Evolutionary conservation across 2,888 invertebrate species (phyloP).

Genomic region (Nephrotoma flavescens): DNA sequence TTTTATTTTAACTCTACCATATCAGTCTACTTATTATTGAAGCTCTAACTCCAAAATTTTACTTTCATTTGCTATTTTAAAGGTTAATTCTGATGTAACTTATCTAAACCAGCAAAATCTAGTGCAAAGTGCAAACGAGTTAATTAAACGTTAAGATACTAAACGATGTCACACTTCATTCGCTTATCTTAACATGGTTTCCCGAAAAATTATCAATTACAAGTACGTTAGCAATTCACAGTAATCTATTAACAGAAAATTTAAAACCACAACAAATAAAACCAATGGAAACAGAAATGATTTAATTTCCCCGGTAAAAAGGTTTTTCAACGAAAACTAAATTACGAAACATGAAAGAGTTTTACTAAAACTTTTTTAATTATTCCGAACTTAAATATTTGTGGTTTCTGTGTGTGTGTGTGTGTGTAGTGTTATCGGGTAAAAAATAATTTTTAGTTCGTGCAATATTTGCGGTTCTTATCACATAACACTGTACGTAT

Average conservation of each 20-base stretch:
- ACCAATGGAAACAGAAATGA: not conserved
- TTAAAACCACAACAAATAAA: not conserved
- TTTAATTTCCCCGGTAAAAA: not conserved
- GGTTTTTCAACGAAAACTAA: not conserved
- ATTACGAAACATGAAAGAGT: not conserved
- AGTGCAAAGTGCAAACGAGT: no score
- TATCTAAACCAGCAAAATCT: no score
- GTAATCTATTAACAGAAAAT: not conserved
- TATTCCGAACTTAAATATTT: not conserved
- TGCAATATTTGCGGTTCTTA: not conserved
- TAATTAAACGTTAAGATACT: no score
- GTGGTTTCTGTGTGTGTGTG: not conserved
- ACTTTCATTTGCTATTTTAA: no score
- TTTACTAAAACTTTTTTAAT: not conserved
- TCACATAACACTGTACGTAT: not conserved
- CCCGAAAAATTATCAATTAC: no score
- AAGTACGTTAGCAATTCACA: not conserved
- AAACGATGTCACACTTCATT: no score
- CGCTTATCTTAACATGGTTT: no score
- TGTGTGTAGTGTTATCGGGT: not conserved
- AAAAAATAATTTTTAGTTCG: not conserved
- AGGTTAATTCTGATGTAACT: no score
- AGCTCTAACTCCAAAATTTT: no score
- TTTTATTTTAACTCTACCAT: no score
- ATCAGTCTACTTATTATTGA: no score